phyloP scores from a whole-genome alignment of 2,797 vertebrate genomes.

The Epinephelus malabaricus region DNA sequence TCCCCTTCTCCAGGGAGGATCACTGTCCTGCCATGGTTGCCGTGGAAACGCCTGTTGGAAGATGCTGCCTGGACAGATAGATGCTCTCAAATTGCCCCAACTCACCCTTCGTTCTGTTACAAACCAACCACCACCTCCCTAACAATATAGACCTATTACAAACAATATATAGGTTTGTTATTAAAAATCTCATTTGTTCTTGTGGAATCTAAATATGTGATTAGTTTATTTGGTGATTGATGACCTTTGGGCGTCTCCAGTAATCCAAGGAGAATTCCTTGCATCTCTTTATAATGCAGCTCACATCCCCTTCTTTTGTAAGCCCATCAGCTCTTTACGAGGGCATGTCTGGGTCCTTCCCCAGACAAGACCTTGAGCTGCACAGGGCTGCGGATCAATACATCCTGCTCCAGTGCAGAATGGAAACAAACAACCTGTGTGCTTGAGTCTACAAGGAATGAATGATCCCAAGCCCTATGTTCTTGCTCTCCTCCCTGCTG shows the following conservation, averaged over 20 bases:
- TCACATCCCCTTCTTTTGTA: slow-evolving; percentile 47
- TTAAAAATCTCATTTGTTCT: slow-evolving; percentile 13
- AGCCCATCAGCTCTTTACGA: slow-evolving; percentile 57
- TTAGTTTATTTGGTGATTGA: slow-evolving; percentile 20
- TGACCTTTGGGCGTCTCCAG: neutral
- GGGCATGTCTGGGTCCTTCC: slow-evolving; percentile 63
- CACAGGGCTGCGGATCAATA: slow-evolving; percentile 69
- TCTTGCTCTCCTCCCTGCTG: slow-evolving; percentile 38
- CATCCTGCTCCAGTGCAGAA: slow-evolving; percentile 56
- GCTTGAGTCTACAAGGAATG: slow-evolving; percentile 35
- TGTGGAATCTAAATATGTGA: slow-evolving; percentile 33
- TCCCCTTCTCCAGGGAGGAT: slow-evolving; percentile 53
- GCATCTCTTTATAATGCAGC: slow-evolving; percentile 47
- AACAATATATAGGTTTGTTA: neutral
- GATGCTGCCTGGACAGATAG: slow-evolving; percentile 36
- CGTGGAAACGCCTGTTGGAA: slow-evolving; percentile 72
- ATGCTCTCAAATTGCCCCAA: neutral
- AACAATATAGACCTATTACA: neutral
- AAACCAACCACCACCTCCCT: neutral
- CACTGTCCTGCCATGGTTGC: slow-evolving; percentile 73
- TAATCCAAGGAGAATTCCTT: slow-evolving; percentile 19
- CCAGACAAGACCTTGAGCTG: slow-evolving; percentile 58
- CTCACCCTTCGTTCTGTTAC: neutral
- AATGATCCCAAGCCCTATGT: slow-evolving; percentile 29
- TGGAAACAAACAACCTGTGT: slow-evolving; percentile 61